Percentiles rank a stretch among this genome's conserved stretches.
Evolutionary conservation across 2,113 vertebrate genomes (phyloP).

Genomic region (Pholis gunnellus): DNA sequence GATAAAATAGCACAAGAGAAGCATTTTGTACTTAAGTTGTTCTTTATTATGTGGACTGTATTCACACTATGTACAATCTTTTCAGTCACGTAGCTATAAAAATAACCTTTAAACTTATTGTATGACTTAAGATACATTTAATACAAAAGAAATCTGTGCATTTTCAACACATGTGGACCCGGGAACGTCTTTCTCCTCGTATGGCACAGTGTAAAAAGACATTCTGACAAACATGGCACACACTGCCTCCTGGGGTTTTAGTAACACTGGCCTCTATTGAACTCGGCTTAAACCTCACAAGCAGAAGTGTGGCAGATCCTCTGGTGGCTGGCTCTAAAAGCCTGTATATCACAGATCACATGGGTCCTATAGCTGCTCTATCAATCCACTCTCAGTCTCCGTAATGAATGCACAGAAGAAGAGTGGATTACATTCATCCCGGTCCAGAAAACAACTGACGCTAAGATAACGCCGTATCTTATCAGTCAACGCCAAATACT

Average conservation of each 20-base stretch:
- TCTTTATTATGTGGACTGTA: slow-evolving; percentile 35
- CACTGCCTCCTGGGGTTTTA: not conserved
- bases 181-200: not conserved
- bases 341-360: not conserved
- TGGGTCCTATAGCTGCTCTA: not conserved
- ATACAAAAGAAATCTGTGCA: slow-evolving; percentile 51
- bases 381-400: not conserved
- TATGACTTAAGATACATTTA: slow-evolving; percentile 30
- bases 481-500: slow-evolving; percentile 12
- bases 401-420: slow-evolving; percentile 17
- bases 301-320: not conserved
- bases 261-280: slow-evolving; percentile 12
- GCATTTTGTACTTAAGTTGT: not conserved
- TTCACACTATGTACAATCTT: slow-evolving; percentile 67
- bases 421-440: slow-evolving; percentile 25
- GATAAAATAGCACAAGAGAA: not conserved
- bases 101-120: slow-evolving; percentile 61
- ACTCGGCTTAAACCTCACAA: slow-evolving; percentile 14
- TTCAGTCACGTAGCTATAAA: slow-evolving; percentile 67
- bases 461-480: slow-evolving; percentile 23
- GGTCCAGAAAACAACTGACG: slow-evolving; percentile 30
- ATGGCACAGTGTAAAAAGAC: slow-evolving; percentile 46
- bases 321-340: not conserved
- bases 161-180: slow-evolving; percentile 58
- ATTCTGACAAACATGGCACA: slow-evolving; percentile 3